Evolutionary conservation across 2,888 invertebrate genomes (phyloP), one percentile per base, ranked within the genome.

Genomic region (Chalcosyrphus nemorum): DNA sequence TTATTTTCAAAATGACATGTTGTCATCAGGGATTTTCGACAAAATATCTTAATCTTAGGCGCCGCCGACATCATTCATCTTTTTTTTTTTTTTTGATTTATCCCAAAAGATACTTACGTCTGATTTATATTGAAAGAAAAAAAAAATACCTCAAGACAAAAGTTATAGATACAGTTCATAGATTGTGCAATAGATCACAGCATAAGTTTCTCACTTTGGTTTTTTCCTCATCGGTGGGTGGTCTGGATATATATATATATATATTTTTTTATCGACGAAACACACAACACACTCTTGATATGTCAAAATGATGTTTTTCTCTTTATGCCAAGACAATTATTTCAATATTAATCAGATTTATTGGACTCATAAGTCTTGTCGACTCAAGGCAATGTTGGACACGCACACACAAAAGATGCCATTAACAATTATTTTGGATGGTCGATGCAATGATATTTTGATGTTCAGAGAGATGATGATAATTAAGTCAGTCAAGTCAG

Each of bases 301-400:
- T 47, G 45, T 70, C 54, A 56, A 43, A 56, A 38, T 68, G 68
- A 56, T 56, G 72, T 50, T 61, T 72, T n/a, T n/a, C n/a, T 38
- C 32, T 65, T 45, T 7, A 56, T 27, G 57, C 38, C 57, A 59
- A 56, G 50, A 59, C 66, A 80, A 80, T 80, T 80, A 65, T 65
- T 78, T 78, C 45, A 72, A 59, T 59, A 80, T 72, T 72, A 80
- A 80, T 80, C 80, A 80, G 66, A 72, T 72, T 72, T 80, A 80
- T 80, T 57, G 29, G 38, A 9, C 57, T 52, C 57, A 66, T 78
- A 52, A 59, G 63, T 71, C 63, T 71, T 78, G 57, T 38, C 50
- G 56, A 50, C 54, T 54, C 45, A 41, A 38, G 63, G 63, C 56
- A 35, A 47, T 11, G 29, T 17, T 6, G 41, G 21, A 43, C 65